Conservation (phyloP, 1,140 invertebrate species). For the Pissodes strobi region DNA sequence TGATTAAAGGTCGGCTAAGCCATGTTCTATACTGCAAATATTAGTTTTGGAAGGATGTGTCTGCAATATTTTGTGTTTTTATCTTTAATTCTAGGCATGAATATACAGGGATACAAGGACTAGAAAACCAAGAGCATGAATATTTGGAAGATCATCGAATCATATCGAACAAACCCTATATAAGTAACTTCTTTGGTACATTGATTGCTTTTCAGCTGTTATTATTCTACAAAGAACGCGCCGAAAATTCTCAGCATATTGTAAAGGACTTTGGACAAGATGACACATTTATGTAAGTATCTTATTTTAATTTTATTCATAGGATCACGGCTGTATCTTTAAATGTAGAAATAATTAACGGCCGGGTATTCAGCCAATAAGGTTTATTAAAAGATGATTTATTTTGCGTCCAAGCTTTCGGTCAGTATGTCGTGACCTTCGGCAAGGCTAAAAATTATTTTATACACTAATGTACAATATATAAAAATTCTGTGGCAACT, state of each 20-base stretch:
- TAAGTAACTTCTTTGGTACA: slow-evolving; percentile 59
- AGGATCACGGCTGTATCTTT: no score
- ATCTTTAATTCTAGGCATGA: slow-evolving; percentile 37
- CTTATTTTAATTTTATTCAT: not conserved
- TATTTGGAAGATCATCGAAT: slow-evolving; percentile 62
- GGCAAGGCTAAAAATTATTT: no score
- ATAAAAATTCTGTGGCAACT: no score
- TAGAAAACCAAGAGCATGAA: slow-evolving; percentile 55
- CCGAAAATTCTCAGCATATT: slow-evolving; percentile 50
- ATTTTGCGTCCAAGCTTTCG: no score
- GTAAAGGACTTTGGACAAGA: slow-evolving; percentile 44
- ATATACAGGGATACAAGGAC: slow-evolving; percentile 56
- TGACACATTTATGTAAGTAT: slow-evolving; percentile 45
- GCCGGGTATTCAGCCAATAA: no score
- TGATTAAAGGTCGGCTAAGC: no score
- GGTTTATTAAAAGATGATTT: no score
- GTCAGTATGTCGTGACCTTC: no score
- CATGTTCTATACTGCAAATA: no score
- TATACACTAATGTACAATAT: no score
- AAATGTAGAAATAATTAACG: no score
- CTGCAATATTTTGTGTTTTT: not conserved
- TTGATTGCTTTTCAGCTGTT: slow-evolving; percentile 59
- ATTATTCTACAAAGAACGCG: slow-evolving; percentile 46
- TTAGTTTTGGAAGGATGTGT: not conserved
- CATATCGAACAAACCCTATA: slow-evolving; percentile 63